Evolutionary conservation across 1,140 invertebrate species (phyloP), one percentile per base, ranked within the genome.

Genomic region (Brachionus koreanus): DNA sequence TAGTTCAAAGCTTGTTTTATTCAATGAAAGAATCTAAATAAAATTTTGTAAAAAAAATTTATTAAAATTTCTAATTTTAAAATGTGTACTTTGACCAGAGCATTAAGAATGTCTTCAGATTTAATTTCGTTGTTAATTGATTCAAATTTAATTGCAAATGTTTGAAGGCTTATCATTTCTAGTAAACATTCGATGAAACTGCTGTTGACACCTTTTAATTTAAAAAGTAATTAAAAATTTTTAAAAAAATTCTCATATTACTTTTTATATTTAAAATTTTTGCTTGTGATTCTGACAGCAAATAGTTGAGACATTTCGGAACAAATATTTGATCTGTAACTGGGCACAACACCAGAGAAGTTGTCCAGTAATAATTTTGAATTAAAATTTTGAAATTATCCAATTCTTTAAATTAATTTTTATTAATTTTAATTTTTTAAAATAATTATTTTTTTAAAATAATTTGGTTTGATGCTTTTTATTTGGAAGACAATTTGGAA

Each of bases 391-490:
- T 43, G 23, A 74, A 46, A 16, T 23, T 46, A 10, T 74, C 69
- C 7, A 74, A 46, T 35, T 74, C 69, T 74, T 74, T 2, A 46
- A 46, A 29, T 29, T 1, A 29, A 29, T 29, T 29, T 29, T 29
- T 29, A 2, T 29, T 29, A 29, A 2, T 29, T 29, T 29, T 75
- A 46, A 23, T 3, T n/a, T n/a, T n/a, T n/a, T n/a, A n/a, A n/a
- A n/a, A n/a, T n/a, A n/a, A n/a, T n/a, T n/a, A 75, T 75, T 49
- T 75, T 75, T 75, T 42, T 46, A 39, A 39, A 75, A 29, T 46
- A 3, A 10, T 39, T 16, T 49, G 46, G 72, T 29, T 29, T 46
- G 23, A 25, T 46, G 35, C 23, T 46, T 49, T 75, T 9, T n/a
- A n/a, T n/a, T n/a, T n/a, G n/a, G n/a, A n/a, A n/a, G n/a, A n/a